Evolutionary conservation across 1,140 invertebrate genomes (phyloP), one percentile per base, ranked within the genome.

Genomic region (Tachypleus tridentatus): DNA sequence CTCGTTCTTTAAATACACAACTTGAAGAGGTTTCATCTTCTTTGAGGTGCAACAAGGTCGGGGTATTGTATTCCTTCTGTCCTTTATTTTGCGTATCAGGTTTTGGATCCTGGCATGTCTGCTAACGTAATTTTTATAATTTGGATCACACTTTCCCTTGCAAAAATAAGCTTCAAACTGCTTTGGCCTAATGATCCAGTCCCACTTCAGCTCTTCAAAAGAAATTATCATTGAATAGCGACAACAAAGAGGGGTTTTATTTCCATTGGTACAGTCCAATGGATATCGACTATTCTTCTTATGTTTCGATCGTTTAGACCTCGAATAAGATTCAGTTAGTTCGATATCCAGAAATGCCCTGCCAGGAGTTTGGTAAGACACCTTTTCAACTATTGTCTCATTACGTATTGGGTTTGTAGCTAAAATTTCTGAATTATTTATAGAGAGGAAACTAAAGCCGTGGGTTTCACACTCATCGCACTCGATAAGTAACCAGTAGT

Each of bases 151-250:
- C 4, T 84, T 85, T 1, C 90, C 90, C 51, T 84, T 85, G 70
- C 89, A 93, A 77, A n/a, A 92, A 75, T 89, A 89, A 0, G 89
- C 88, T 66, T 90, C 82, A 74, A 91, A 92, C 0, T 86, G 87
- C 8, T 78, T 79, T 0, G 90, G 91, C 58, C 85, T 80, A 29
- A 93, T 82, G 61, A 94, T 91, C 87, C 89, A 92, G 74, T 90
- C 85, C 90, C 89, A 93, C 57, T 89, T 89, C 56, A 93, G 85
- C 50, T 89, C 87, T 49, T 82, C 82, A 73, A 93, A 93, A 66
- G 85, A 86, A 10, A 93, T 85, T 70, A 86, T 86, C 0, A 93
- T 78, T 9, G 85, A 85, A 73, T 92, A 89, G 50, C 89, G 77
- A 72, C 90, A 93, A 74, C 90, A 93, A 11, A 57, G 49, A n/a